A percentile compares a stretch with the other conserved stretches of the same genome.
These are phyloP conservation scores for Drosophila anomalata DNA, from an alignment of 2,888 invertebrate species.

Conservation along the genomic window DNA sequence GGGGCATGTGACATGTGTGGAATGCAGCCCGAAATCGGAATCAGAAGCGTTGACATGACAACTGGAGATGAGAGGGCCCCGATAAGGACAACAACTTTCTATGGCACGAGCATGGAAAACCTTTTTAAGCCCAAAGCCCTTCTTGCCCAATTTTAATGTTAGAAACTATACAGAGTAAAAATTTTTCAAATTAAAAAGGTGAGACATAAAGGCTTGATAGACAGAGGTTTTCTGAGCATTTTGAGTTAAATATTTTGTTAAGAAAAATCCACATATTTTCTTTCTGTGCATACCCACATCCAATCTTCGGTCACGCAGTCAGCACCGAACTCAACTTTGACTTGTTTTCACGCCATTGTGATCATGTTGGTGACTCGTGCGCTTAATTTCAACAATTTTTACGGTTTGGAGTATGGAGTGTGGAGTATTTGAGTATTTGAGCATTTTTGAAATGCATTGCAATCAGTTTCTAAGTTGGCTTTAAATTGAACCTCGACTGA, in stretches of 20 bases:
- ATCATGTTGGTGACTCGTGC: slow-evolving; percentile 74
- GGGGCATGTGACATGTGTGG: slow-evolving; percentile 56
- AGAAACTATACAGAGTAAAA: slow-evolving; percentile 9
- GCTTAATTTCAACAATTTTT: slow-evolving; percentile 75
- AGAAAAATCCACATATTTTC: neutral
- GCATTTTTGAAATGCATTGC: slow-evolving; percentile 60
- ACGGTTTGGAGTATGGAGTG: slow-evolving; percentile 32
- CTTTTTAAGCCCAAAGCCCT: slow-evolving; percentile 64
- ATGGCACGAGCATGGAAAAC: slow-evolving; percentile 76
- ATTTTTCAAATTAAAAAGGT: neutral
- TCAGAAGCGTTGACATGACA: slow-evolving; percentile 83
- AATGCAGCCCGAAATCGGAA: slow-evolving; percentile 62
- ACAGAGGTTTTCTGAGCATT: neutral
- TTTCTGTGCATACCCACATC: slow-evolving; percentile 23
- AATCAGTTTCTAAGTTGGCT: slow-evolving; percentile 58
- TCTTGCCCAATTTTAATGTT: slow-evolving; percentile 37
- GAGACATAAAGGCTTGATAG: neutral
- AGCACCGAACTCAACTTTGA: slow-evolving; percentile 45
- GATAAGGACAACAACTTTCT: slow-evolving; percentile 69
- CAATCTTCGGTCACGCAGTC: slow-evolving; percentile 57
- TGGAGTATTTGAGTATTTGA: slow-evolving; percentile 32
- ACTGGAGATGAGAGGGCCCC: slow-evolving; percentile 75
- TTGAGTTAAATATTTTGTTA: neutral
- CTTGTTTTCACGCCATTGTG: slow-evolving; percentile 79
- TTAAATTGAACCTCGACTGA: slow-evolving; percentile 53